Conservation (phyloP, 2,888 invertebrate genomes). For the Fragum sueziense region DNA sequence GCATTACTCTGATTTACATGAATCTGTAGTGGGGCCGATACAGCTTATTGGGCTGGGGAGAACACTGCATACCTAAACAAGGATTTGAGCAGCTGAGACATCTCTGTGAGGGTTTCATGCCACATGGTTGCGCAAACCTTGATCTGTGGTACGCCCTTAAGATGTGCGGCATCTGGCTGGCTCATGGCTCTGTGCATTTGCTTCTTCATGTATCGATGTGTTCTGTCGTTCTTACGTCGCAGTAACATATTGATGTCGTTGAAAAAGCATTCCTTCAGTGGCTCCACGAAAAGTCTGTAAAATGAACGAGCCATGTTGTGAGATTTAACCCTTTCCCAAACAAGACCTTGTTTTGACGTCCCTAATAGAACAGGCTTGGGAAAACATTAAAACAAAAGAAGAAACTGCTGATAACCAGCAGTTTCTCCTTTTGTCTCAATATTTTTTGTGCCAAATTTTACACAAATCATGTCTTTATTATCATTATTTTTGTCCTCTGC, state of each 20-base stretch:
- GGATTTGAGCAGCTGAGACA: slow-evolving; percentile 95
- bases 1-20: no score
- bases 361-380: no score
- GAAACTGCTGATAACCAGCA: no score
- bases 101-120: slow-evolving; percentile 98
- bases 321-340: no score
- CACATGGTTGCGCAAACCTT: slow-evolving; percentile 99
- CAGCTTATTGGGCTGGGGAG: no score
- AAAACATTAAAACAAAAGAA: no score
- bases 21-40: no score
- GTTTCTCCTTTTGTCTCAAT: no score
- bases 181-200: background rate
- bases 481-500: no score
- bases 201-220: background rate
- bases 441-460: no score
- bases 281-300: slow-evolving; percentile 62
- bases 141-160: slow-evolving; percentile 83
- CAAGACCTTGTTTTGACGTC: no score
- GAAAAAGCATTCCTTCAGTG: slow-evolving; percentile 89
- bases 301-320: background rate
- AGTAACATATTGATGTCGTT: slow-evolving; percentile 97
- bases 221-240: slow-evolving; percentile 87
- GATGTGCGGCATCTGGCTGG: background rate
- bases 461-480: no score
- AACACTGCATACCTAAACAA: slow-evolving; percentile 84